Evolutionary conservation across 2,888 invertebrate genomes (phyloP).

Genomic region (Tachystola acroxantha): DNA sequence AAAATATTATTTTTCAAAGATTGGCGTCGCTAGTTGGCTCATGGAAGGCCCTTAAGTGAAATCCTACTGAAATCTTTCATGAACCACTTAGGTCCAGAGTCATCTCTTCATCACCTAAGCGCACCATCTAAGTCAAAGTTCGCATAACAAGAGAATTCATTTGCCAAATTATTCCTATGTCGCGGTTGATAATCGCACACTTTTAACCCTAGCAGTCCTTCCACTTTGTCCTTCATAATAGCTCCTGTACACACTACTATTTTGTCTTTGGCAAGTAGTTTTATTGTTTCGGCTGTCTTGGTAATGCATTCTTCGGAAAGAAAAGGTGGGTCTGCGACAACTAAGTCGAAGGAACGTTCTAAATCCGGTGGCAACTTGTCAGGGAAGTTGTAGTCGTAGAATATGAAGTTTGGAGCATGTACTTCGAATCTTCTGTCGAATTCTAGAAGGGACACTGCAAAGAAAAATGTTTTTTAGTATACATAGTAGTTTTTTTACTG

Average conservation of each 20-base stretch:
- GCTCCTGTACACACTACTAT: conserved; percentile 94
- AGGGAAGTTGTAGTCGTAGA: conserved; percentile 93
- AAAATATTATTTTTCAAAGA: too few species aligned
- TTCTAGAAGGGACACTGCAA: conserved; percentile 87
- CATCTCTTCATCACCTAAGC: conserved; percentile 49
- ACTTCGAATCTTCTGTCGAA: conserved; percentile 90
- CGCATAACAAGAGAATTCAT: conserved; percentile 94
- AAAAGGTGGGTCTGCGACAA: conserved; percentile 97
- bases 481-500: too few species aligned
- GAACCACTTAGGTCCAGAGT: too few species aligned
- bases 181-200: conserved; percentile 86
- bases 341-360: conserved; percentile 83
- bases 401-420: conserved; percentile 87
- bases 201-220: conserved; percentile 79
- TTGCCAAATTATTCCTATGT: conserved; percentile 93
- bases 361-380: conserved; percentile 81
- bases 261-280: conserved; percentile 84
- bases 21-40: too few species aligned
- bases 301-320: conserved; percentile 93
- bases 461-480: too few species aligned
- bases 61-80: too few species aligned
- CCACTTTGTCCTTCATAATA: conserved; percentile 85
- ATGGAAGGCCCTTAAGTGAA: too few species aligned
- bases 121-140: conserved; percentile 86
- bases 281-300: conserved; percentile 89